Evolutionary conservation across 2,113 vertebrate genomes (phyloP).

Genomic region (Prolemur simus): DNA sequence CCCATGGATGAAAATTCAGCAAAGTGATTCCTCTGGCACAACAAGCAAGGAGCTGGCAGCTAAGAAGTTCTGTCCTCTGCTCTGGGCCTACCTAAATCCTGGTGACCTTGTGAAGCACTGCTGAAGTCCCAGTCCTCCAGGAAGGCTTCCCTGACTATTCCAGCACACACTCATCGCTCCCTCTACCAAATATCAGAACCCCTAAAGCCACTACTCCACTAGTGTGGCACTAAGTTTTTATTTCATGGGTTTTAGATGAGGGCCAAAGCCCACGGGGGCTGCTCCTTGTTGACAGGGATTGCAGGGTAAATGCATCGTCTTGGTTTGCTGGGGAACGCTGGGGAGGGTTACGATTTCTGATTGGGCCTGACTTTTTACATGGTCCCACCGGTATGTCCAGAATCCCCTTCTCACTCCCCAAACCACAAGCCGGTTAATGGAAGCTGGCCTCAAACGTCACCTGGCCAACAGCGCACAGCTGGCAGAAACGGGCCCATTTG

Average conservation of each 20-base stretch:
- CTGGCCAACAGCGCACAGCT: conserved; percentile 34
- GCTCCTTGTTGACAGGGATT: background rate
- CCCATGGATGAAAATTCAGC: background rate
- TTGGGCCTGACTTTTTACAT: background rate
- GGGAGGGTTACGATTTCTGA: background rate
- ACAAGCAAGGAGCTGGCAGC: background rate
- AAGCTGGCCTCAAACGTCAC: background rate
- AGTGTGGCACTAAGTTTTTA: background rate
- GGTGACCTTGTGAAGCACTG: background rate
- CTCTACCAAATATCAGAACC: background rate
- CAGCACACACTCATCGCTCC: background rate
- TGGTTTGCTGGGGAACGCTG: background rate
- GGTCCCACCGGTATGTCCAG: background rate
- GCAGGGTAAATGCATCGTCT: background rate
- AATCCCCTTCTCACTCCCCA: background rate
- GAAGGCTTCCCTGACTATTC: background rate
- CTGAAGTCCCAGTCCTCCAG: background rate
- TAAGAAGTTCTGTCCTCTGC: background rate
- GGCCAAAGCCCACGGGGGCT: background rate
- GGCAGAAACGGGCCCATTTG: conserved; percentile 54
- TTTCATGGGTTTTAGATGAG: background rate
- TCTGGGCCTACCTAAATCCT: background rate
- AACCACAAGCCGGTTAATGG: conserved; percentile 16
- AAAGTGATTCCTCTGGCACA: background rate
- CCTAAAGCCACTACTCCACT: background rate